These are phyloP conservation scores for Takifugu flavidus DNA, from an alignment of 2,113 vertebrate species.

Conservation along the genomic window DNA sequence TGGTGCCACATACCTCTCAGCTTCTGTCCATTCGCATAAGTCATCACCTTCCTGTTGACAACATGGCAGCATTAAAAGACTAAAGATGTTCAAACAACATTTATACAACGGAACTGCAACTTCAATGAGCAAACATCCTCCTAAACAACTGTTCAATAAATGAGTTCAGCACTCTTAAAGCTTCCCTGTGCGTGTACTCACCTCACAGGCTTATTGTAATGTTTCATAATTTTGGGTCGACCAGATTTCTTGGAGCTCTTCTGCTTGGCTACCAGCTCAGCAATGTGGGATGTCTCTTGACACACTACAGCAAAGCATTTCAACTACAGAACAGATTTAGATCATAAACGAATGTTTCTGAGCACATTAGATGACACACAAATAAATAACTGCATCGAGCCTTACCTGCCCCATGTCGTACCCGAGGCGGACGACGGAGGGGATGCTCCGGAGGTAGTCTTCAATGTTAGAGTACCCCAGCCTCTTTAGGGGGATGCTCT, in stretches of 20 bases:
- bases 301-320: conserved; percentile 82
- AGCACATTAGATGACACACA: too few species aligned
- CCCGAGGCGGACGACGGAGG: conserved; percentile 82
- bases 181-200: conserved; percentile 63
- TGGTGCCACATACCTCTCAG: conserved; percentile 15
- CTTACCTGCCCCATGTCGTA: conserved; percentile 52
- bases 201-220: conserved; percentile 66
- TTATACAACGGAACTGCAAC: too few species aligned
- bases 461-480: conserved; percentile 81
- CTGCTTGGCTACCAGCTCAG: conserved; percentile 86
- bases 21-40: background rate
- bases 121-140: too few species aligned
- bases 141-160: too few species aligned
- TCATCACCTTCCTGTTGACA: conserved; percentile 27
- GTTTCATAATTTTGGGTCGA: conserved; percentile 75
- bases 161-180: too few species aligned
- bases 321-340: conserved; percentile 64
- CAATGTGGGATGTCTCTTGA: conserved; percentile 81
- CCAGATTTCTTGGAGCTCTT: conserved; percentile 80
- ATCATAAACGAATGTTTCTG: background rate
- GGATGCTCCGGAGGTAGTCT: conserved; percentile 80
- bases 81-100: background rate
- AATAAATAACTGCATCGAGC: background rate
- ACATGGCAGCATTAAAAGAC: background rate
- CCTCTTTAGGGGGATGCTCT: conserved; percentile 81